These are phyloP conservation scores for Aldrovandia affinis DNA, from an alignment of 2,797 vertebrate species.

Conservation along the genomic window DNA sequence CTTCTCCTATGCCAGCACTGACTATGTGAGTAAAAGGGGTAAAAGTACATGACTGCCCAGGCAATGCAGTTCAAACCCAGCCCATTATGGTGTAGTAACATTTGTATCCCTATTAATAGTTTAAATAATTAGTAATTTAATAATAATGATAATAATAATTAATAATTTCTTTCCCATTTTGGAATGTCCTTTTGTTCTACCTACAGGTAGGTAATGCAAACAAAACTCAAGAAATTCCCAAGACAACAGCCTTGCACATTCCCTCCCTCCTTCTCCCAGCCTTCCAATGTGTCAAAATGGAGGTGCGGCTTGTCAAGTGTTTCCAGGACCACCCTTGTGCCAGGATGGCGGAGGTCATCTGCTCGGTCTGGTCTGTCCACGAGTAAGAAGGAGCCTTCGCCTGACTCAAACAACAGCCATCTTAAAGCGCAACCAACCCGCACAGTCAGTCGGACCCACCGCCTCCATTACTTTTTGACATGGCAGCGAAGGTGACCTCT, in stretches of 20 bases:
- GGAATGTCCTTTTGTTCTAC: not conserved
- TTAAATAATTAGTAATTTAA: no score
- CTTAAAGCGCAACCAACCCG: not conserved
- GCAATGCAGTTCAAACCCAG: not conserved
- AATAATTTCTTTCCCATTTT: not conserved
- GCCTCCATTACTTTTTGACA: not conserved
- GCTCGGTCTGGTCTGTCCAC: not conserved
- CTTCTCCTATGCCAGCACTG: not conserved
- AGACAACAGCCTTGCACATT: not conserved
- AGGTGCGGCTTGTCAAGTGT: not conserved
- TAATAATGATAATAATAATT: no score
- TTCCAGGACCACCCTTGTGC: not conserved
- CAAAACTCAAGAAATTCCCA: not conserved
- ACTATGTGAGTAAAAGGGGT: not conserved
- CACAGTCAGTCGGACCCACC: not conserved
- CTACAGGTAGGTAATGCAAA: not conserved
- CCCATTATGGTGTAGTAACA: not conserved
- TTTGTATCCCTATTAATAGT: no score
- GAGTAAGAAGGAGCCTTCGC: not conserved
- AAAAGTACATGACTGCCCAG: not conserved
- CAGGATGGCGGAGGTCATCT: not conserved
- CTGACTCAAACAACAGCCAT: not conserved
- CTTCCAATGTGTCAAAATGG: not conserved
- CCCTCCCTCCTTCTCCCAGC: not conserved
- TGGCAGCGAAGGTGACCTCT: not conserved